These are phyloP conservation scores for Todiramphus chloris DNA, from an alignment of 2,113 vertebrate genomes.

Conservation along the genomic window DNA sequence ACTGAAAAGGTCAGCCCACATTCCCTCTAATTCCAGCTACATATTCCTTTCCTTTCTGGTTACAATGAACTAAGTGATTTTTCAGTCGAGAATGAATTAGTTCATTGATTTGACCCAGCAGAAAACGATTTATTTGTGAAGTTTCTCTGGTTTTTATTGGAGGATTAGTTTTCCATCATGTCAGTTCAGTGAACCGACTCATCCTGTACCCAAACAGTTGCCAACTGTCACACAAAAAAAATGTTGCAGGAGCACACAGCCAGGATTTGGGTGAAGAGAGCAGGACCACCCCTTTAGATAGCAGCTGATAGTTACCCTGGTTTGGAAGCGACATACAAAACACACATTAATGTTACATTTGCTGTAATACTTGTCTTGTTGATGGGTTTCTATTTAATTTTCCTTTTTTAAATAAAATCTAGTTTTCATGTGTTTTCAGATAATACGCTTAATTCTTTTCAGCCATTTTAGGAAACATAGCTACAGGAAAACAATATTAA, in stretches of 20 bases:
- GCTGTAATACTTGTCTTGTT: not conserved
- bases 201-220: not conserved
- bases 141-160: not conserved
- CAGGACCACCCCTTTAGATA: not conserved
- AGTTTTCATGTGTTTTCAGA: not conserved
- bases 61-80: not conserved
- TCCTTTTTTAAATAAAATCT: not conserved
- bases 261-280: not conserved
- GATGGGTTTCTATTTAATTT: not conserved
- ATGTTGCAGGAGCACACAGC: fast-evolving
- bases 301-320: not conserved
- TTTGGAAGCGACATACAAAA: not conserved
- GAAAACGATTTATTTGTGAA: not conserved
- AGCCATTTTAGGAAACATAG: not conserved
- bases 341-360: not conserved
- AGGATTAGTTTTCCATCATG: not conserved
- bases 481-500: not conserved
- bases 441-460: not conserved
- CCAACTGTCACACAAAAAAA: not conserved
- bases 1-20: not conserved
- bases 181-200: not conserved
- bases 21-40: not conserved
- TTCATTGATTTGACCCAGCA: constrained; percentile 30
- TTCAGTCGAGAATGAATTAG: not conserved
- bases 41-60: not conserved